Base-by-base conservation (phyloP, 1,140 invertebrate genomes). In the Alviniconcha marisindica region DNA sequence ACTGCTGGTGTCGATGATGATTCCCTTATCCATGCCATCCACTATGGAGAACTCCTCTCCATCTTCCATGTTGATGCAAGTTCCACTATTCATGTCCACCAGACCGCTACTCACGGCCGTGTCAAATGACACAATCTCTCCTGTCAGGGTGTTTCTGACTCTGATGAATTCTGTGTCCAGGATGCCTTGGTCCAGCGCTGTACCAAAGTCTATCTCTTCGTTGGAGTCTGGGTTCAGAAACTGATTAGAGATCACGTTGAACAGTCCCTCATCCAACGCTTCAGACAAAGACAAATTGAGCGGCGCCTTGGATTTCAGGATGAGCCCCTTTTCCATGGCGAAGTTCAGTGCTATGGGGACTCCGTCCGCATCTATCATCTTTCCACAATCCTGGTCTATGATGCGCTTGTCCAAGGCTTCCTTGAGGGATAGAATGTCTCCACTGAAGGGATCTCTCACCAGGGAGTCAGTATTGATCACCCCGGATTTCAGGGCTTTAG, bases 281-380 rank as follows among this genome's bases (percentile, higher is more conserved):
- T 98, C 97, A 85, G 96, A 96, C 1, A 98, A 93, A 28, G 96
- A 96, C 91, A 98, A 94, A 24, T 97, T 96, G 91, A 95, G 95
- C 73, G 96, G 95, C 0, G 97, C 95, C 93, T 98, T 97, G n/a
- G 89, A 91, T 93, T 97, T 97, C 31, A 97, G 94, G 5, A 98
- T 93, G 24, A 97, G 93, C 33, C 97, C 97, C 87, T 95, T 95
- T 91, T 97, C 96, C 87, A 98, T 95, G 12, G 97, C 97, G 94
- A 97, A 96, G 77, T 96, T 95, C 87, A 98, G 96, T 93, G 97
- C 96, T 66, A 97, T 93, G n/a, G 95, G 94, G 88, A 95, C 94
- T 44, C 95, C 94, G 82, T 94, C 94, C 2, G 94, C 94, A 85
- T 95, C 93, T 48, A 96, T 95, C 87, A 92, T 91, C 86, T 90